Evolutionary conservation across 2,888 invertebrate genomes (phyloP).

Genomic region (Cantharis flavilabris): DNA sequence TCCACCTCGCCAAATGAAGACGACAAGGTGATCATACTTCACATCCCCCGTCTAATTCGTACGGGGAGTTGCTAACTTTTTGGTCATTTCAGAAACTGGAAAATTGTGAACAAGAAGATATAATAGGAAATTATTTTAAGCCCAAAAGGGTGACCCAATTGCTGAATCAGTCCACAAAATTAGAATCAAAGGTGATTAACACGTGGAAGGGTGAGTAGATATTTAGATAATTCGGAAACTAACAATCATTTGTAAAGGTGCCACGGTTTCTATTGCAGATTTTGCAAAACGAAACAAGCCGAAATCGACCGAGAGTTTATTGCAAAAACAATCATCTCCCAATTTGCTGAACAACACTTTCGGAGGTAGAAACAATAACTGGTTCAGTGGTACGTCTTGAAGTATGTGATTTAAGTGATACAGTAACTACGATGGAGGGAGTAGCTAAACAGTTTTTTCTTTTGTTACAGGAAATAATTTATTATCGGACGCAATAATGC

Average conservation of each 20-base stretch:
- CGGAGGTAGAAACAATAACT: conserved; percentile 40
- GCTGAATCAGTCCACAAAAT: conserved; percentile 60
- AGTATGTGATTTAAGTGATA: conserved; percentile 19
- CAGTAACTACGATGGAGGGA: background rate
- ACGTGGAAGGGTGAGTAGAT: conserved; percentile 59
- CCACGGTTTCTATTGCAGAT: conserved; percentile 43
- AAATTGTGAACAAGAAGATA: conserved; percentile 60
- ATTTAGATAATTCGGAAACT: background rate
- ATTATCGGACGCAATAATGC: conserved; percentile 32
- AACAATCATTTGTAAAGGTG: conserved; percentile 4
- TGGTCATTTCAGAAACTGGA: conserved; percentile 57
- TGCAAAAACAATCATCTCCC: conserved; percentile 7
- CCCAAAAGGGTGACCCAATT: conserved; percentile 67
- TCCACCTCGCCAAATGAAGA: conserved; percentile 36
- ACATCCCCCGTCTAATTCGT: background rate
- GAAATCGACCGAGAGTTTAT: conserved; percentile 40
- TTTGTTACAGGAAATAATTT: conserved; percentile 34
- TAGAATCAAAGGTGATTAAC: conserved; percentile 61
- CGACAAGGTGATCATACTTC: conserved; percentile 13
- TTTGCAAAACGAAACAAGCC: conserved; percentile 46
- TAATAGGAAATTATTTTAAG: conserved; percentile 75
- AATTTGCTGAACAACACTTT: conserved; percentile 32
- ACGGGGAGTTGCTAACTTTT: background rate
- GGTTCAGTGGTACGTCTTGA: conserved; percentile 35
- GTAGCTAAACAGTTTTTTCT: background rate